Evolutionary conservation across 2,888 invertebrate species (phyloP).

Genomic region (Caenorhabditis becei): DNA sequence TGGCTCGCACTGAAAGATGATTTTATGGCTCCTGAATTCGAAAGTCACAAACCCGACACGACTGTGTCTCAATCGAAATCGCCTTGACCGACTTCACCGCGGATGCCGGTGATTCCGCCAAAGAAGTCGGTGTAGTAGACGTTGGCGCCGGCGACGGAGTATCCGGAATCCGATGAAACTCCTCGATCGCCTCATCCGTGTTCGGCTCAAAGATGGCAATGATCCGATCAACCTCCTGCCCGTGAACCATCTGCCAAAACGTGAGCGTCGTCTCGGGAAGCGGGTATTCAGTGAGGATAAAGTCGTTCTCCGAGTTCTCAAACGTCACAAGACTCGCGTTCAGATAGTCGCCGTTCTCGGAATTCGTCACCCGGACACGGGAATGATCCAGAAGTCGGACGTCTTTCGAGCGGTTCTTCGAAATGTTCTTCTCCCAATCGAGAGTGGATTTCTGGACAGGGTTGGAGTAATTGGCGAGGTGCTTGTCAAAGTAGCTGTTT

Average conservation of each 20-base stretch:
- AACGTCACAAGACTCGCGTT: constrained; percentile 27
- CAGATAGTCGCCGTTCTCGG: constrained; percentile 22
- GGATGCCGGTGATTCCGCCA: not conserved
- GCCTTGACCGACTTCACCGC: constrained; percentile 3
- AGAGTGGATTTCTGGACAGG: not conserved
- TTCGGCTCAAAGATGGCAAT: constrained; percentile 38
- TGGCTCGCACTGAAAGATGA: constrained; percentile 25
- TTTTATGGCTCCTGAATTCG: not conserved
- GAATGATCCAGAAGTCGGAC: constrained; percentile 16
- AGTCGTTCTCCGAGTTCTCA: constrained; percentile 12
- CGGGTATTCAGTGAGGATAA: constrained; percentile 30
- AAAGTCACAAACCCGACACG: not conserved
- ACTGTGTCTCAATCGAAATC: constrained; percentile 13
- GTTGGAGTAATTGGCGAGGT: constrained; percentile 21
- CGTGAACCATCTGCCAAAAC: constrained; percentile 33
- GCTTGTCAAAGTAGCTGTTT: constrained; percentile 26
- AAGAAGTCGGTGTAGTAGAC: not conserved
- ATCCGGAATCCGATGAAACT: constrained; percentile 29
- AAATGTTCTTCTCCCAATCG: constrained; percentile 31
- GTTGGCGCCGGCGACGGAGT: constrained; percentile 12
- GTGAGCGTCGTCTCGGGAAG: constrained; percentile 12
- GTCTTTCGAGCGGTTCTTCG: constrained; percentile 37
- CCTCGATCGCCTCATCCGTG: constrained; percentile 40
- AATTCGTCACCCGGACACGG: constrained; percentile 9
- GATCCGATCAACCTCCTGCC: constrained; percentile 6